These are phyloP conservation scores for Nymphalis c-album DNA, from an alignment of 2,888 invertebrate genomes.

Conservation along the genomic window DNA sequence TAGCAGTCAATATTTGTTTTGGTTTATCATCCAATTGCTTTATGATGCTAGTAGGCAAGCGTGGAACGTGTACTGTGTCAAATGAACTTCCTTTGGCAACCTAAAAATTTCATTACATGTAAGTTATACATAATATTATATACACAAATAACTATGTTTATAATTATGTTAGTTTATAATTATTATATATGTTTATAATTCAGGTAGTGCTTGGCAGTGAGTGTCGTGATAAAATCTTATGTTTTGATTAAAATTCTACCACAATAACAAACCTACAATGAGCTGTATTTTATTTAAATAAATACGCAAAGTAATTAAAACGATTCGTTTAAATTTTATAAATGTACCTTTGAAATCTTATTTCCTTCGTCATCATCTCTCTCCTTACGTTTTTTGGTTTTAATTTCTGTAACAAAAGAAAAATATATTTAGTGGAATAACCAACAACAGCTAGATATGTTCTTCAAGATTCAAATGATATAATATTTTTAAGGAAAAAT, in stretches of 20 bases:
- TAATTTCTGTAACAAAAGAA: slow-evolving; percentile 39
- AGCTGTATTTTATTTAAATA: no score
- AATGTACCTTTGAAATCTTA: slow-evolving; percentile 54
- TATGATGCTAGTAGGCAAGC: slow-evolving; percentile 59
- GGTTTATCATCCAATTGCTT: slow-evolving; percentile 61
- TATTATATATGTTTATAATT: neutral
- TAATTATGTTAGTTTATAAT: no score
- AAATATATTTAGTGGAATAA: neutral
- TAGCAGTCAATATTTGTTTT: slow-evolving; percentile 39
- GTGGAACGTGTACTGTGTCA: slow-evolving; percentile 58
- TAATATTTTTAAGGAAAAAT: neutral
- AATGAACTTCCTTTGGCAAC: slow-evolving; percentile 55
- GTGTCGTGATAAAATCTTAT: no score
- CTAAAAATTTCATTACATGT: slow-evolving; percentile 44
- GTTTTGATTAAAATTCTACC: no score
- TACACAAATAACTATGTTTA: neutral
- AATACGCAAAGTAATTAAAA: no score
- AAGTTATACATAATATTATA: neutral
- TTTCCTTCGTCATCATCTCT: slow-evolving; percentile 52
- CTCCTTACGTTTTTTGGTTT: slow-evolving; percentile 36
- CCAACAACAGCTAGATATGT: neutral
- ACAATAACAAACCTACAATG: no score
- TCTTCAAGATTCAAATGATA: neutral
- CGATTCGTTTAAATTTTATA: no score
- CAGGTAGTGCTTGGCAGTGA: no score